Evolutionary conservation across 2,888 invertebrate species (phyloP).

Genomic region (Cataglyphis rosenhaueri): DNA sequence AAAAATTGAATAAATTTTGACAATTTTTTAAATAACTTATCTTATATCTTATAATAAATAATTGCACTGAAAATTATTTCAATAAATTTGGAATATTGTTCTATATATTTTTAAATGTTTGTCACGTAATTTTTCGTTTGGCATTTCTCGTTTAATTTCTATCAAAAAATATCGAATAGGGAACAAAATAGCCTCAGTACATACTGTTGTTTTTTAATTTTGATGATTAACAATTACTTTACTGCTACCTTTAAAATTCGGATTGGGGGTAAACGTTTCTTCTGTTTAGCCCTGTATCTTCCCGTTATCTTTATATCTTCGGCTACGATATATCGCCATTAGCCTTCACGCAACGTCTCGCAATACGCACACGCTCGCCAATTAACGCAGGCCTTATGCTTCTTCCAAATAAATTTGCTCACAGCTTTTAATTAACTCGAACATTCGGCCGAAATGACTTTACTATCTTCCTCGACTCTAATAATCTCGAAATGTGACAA

Average conservation of each 20-base stretch:
- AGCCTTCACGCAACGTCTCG: constrained; percentile 57
- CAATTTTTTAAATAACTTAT: not conserved
- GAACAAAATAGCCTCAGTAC: not conserved
- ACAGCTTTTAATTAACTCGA: constrained; percentile 56
- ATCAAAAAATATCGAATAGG: not conserved
- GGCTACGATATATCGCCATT: constrained; percentile 63
- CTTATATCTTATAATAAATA: constrained; percentile 9
- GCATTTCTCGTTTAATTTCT: not conserved
- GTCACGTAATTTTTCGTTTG: not conserved
- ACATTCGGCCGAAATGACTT: constrained; percentile 31
- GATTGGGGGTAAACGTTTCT: constrained; percentile 1
- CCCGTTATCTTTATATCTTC: constrained; percentile 41
- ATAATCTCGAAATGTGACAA: constrained; percentile 36
- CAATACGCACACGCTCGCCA: constrained; percentile 58
- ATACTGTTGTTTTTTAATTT: constrained; percentile 19
- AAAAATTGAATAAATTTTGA: constrained; percentile 5
- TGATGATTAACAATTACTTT: constrained; percentile 40
- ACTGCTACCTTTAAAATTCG: not conserved
- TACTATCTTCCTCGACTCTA: constrained; percentile 12
- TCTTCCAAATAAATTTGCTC: constrained; percentile 59
- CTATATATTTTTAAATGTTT: not conserved
- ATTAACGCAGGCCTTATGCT: constrained; percentile 59
- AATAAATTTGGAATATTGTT: not conserved
- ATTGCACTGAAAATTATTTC: not conserved
- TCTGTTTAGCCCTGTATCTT: constrained; percentile 46